Conservation (phyloP, 2,888 invertebrate species). For the Cantharis rufa region DNA sequence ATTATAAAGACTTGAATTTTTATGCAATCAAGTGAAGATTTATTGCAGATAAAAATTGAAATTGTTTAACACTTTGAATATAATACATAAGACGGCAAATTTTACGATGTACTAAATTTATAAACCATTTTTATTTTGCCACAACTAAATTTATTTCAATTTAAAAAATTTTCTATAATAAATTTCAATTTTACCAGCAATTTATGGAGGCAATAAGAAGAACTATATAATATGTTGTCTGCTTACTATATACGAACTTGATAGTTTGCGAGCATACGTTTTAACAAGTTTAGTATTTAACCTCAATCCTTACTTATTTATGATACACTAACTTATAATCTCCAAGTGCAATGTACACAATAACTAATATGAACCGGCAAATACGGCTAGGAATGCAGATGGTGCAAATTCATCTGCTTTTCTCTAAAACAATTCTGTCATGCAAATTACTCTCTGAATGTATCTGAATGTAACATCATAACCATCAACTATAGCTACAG, state of each 20-base stretch:
- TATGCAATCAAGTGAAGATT: not conserved
- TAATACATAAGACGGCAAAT: not conserved
- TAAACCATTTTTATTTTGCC: no score
- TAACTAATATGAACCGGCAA: not conserved
- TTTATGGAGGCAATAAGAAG: not conserved
- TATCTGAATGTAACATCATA: slow-evolving; percentile 8
- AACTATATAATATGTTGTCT: not conserved
- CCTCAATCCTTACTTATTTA: not conserved
- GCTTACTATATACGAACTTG: not conserved
- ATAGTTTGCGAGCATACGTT: not conserved
- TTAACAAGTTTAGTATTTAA: not conserved
- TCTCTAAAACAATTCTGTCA: not conserved
- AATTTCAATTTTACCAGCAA: not conserved
- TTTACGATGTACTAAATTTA: not conserved
- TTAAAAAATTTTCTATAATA: no score
- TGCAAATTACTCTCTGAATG: slow-evolving; percentile 7
- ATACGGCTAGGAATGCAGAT: not conserved
- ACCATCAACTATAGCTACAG: slow-evolving; percentile 20
- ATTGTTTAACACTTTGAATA: not conserved
- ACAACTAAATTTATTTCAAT: no score
- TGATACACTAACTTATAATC: not conserved
- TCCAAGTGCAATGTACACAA: not conserved
- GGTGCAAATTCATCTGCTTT: slow-evolving; percentile 6
- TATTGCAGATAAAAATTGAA: not conserved
- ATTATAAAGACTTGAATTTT: not conserved